Conservation (phyloP, 2,888 invertebrate species). For the Lycaena phlaeas region DNA sequence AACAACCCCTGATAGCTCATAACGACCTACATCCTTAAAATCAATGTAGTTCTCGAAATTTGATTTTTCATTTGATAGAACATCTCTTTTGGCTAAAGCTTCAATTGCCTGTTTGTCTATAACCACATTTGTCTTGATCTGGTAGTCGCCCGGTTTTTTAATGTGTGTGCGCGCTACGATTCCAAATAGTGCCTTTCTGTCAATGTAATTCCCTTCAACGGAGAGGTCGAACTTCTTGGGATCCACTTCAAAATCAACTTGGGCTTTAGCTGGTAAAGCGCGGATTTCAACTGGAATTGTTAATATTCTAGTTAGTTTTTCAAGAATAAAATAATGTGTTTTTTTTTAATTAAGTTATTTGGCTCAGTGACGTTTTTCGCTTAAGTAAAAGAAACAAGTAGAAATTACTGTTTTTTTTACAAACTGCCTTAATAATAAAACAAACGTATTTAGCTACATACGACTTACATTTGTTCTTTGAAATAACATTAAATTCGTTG, state of each 20-base stretch:
- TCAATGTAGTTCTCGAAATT: slow-evolving; percentile 75
- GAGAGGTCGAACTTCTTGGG: slow-evolving; percentile 72
- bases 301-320: neutral
- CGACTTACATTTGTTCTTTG: slow-evolving; percentile 62
- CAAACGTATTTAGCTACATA: no score
- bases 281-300: slow-evolving; percentile 65
- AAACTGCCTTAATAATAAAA: no score
- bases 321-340: no score
- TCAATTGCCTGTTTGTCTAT: slow-evolving; percentile 49
- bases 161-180: slow-evolving; percentile 67
- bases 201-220: slow-evolving; percentile 69
- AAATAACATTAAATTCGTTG: slow-evolving; percentile 57
- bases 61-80: slow-evolving; percentile 70
- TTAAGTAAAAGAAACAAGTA: no score
- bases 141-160: slow-evolving; percentile 56
- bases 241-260: slow-evolving; percentile 72
- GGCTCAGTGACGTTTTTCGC: no score
- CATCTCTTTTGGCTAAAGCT: slow-evolving; percentile 69
- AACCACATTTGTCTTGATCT: slow-evolving; percentile 38
- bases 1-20: slow-evolving; percentile 74
- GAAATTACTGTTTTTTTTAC: no score
- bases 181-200: slow-evolving; percentile 74
- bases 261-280: slow-evolving; percentile 55
- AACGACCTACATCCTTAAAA: slow-evolving; percentile 74
- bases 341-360: no score